Conservation (phyloP, 2,797 vertebrate genomes). For the Prionace glauca region DNA sequence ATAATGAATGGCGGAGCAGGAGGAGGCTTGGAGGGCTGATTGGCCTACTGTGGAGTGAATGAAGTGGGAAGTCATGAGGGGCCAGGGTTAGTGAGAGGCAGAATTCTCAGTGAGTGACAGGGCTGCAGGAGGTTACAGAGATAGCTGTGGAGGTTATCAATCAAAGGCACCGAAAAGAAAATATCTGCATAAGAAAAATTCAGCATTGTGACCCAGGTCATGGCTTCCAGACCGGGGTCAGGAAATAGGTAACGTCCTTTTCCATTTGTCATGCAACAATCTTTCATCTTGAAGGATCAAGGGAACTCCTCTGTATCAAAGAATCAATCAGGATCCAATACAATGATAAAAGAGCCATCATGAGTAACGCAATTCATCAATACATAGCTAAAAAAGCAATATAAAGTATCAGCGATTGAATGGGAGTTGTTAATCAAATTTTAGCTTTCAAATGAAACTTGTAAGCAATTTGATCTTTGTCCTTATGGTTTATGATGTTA, state of each 20-base stretch:
- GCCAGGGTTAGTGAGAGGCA: not conserved
- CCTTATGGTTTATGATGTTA: not conserved
- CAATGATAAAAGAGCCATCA: not conserved
- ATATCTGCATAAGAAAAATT: not conserved
- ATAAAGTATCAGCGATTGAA: not conserved
- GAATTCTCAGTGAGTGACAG: not conserved
- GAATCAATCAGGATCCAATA: no score
- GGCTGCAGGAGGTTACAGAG: not conserved
- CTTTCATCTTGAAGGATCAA: slow-evolving; percentile 6
- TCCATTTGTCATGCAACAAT: not conserved
- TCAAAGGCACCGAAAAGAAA: not conserved
- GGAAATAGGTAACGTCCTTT: not conserved
- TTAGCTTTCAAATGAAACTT: not conserved
- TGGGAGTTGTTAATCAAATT: not conserved
- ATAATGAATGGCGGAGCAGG: no score
- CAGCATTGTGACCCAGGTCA: not conserved
- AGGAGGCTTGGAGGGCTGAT: no score
- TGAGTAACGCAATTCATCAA: not conserved
- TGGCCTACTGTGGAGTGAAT: not conserved
- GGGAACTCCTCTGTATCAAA: not conserved
- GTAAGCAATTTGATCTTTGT: not conserved
- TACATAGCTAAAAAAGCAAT: not conserved
- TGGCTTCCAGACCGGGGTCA: not conserved
- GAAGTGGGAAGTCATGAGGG: not conserved
- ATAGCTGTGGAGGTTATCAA: not conserved